phyloP scores from a whole-genome alignment of 1,140 invertebrate species.

The Cepaea nemoralis region DNA sequence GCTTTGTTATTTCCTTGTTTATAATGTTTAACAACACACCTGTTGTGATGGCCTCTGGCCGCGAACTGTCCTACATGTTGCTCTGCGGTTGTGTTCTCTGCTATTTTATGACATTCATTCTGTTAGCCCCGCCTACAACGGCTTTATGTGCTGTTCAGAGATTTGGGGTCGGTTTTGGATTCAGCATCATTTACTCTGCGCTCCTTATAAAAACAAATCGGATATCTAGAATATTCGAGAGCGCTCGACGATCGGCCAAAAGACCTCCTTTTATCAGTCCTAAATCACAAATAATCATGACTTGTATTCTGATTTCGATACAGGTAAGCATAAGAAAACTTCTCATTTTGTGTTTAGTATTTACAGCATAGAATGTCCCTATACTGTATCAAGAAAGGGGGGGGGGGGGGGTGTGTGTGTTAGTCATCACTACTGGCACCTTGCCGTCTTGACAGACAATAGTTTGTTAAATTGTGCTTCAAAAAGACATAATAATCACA shows the following conservation, averaged over 20 bases:
- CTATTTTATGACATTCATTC: conserved; percentile 69
- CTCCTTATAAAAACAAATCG: conserved; percentile 85
- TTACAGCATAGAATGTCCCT: too few relatives aligned
- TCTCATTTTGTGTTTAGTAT: too few relatives aligned
- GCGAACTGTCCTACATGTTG: conserved; percentile 71
- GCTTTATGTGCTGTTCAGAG: conserved; percentile 77
- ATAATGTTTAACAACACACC: conserved; percentile 69
- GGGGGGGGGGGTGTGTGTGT: too few relatives aligned
- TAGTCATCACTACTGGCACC: too few relatives aligned
- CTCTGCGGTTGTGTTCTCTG: conserved; percentile 70
- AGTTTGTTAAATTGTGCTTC: too few relatives aligned
- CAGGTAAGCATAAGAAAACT: conserved; percentile 52
- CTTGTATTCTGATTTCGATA: conserved; percentile 79
- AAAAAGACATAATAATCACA: too few relatives aligned
- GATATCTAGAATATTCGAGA: conserved; percentile 82
- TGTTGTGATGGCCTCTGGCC: conserved; percentile 70
- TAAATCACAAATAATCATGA: conserved; percentile 92
- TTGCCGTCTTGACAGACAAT: too few relatives aligned
- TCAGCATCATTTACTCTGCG: conserved; percentile 82
- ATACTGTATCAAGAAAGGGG: too few relatives aligned
- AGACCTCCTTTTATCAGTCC: conserved; percentile 93
- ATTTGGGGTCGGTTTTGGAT: conserved; percentile 79
- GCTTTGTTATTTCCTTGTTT: conserved; percentile 66
- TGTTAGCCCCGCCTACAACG: conserved; percentile 74
- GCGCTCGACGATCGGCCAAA: conserved; percentile 85